A percentile compares a stretch with the other conserved stretches of the same genome.
phyloP scores from a whole-genome alignment of 2,113 vertebrate genomes.

The Noctilio leporinus region DNA sequence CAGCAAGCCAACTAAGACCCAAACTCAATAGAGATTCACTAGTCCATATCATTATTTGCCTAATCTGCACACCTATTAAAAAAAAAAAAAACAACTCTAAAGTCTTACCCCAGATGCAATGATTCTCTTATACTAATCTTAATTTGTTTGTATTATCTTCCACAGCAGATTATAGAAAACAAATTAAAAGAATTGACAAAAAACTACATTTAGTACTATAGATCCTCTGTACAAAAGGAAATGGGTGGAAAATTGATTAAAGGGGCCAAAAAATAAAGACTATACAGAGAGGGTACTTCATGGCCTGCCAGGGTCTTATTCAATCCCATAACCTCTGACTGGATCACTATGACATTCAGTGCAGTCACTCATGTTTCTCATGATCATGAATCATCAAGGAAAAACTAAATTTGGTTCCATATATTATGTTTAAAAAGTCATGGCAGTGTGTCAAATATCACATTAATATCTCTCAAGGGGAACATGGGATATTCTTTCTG shows the following conservation, averaged over 20 bases:
- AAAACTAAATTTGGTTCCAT: background rate
- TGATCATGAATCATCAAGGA: background rate
- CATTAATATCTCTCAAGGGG: background rate
- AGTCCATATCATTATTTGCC: background rate
- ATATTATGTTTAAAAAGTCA: conserved; percentile 8
- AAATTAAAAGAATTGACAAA: background rate
- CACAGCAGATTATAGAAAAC: background rate
- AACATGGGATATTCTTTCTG: background rate
- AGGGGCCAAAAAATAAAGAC: background rate
- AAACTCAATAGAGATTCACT: background rate
- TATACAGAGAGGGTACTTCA: background rate
- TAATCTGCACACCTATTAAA: background rate
- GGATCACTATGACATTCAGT: background rate
- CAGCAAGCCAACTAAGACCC: background rate
- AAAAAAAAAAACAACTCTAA: background rate
- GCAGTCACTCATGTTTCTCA: background rate
- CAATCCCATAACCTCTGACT: background rate
- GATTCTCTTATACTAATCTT: background rate
- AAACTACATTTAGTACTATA: background rate
- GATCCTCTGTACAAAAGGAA: background rate
- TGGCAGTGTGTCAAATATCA: background rate
- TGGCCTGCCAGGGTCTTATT: background rate
- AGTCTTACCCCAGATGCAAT: background rate
- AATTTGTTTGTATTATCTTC: background rate
- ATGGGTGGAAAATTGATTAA: background rate